Percentiles rank a stretch among this genome's conserved stretches.
phyloP scores from a whole-genome alignment of 2,888 invertebrate genomes.

The Plusia festucae region DNA sequence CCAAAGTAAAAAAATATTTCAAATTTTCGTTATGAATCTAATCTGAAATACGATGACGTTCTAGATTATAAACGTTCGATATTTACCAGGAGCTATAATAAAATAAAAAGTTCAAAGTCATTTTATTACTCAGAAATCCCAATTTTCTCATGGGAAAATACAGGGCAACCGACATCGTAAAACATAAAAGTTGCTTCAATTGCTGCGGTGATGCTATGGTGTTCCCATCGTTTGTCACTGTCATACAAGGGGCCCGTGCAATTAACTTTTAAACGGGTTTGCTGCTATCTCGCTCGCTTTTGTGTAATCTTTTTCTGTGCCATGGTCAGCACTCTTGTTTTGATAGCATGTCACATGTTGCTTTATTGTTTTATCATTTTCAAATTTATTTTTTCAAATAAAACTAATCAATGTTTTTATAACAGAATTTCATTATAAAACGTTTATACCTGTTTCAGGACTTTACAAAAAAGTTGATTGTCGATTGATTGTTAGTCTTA shows the following conservation, averaged over 20 bases:
- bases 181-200: slow-evolving; percentile 35
- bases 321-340: slow-evolving; percentile 31
- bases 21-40: too few species aligned
- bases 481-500: too few species aligned
- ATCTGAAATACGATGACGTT: not conserved
- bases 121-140: slow-evolving; percentile 39
- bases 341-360: slow-evolving; percentile 13
- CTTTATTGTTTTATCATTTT: slow-evolving; percentile 24
- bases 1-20: too few species aligned
- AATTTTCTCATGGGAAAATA: slow-evolving; percentile 38
- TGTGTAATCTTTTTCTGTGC: slow-evolving; percentile 30
- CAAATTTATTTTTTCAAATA: slow-evolving; percentile 9
- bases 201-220: slow-evolving; percentile 12
- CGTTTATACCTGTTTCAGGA: not conserved
- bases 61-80: not conserved
- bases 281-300: slow-evolving; percentile 19
- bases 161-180: slow-evolving; percentile 17
- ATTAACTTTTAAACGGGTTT: slow-evolving; percentile 45
- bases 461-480: not conserved
- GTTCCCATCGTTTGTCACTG: slow-evolving; percentile 42
- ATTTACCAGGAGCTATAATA: slow-evolving; percentile 14
- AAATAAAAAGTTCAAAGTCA: slow-evolving; percentile 49
- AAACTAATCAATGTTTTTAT: not conserved
- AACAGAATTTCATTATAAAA: not conserved
- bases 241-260: slow-evolving; percentile 17